These are phyloP conservation scores for Laothoe populi DNA, from an alignment of 2,888 invertebrate species.

Conservation along the genomic window DNA sequence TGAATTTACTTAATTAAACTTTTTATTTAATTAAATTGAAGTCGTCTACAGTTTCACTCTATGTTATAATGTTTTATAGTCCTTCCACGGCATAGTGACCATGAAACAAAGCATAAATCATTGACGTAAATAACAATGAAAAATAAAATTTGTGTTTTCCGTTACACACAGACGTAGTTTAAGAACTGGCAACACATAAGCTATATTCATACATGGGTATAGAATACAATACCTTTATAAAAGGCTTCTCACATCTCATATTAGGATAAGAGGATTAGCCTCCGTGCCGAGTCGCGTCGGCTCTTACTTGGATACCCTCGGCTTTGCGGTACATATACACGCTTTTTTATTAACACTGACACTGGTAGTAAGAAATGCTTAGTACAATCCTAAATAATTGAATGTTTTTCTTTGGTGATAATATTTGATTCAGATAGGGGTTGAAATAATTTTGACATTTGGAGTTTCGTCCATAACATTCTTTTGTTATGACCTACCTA, in stretches of 20 bases:
- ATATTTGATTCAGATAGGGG: not conserved
- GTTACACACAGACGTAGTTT: no score
- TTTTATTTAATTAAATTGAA: no score
- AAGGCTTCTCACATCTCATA: conserved; percentile 64
- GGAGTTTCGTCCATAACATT: no score
- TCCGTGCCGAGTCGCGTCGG: conserved; percentile 54
- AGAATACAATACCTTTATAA: conserved; percentile 47
- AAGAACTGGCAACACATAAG: no score
- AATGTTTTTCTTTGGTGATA: not conserved
- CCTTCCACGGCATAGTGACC: no score
- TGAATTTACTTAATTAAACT: no score
- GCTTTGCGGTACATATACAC: conserved; percentile 30
- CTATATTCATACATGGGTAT: not conserved
- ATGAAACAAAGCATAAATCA: no score
- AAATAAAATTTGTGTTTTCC: no score
- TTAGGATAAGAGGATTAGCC: conserved; percentile 72
- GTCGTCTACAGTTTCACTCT: no score
- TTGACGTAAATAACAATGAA: no score
- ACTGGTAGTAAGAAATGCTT: conserved; percentile 27
- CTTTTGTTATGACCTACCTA: no score
- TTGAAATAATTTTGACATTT: not conserved
- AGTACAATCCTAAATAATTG: not conserved
- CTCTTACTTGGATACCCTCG: conserved; percentile 36
- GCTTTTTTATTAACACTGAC: conserved; percentile 45
- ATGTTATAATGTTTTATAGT: no score